These are phyloP conservation scores for Neomorphus geoffroyi DNA, from an alignment of 2,797 vertebrate genomes.

Conservation along the genomic window DNA sequence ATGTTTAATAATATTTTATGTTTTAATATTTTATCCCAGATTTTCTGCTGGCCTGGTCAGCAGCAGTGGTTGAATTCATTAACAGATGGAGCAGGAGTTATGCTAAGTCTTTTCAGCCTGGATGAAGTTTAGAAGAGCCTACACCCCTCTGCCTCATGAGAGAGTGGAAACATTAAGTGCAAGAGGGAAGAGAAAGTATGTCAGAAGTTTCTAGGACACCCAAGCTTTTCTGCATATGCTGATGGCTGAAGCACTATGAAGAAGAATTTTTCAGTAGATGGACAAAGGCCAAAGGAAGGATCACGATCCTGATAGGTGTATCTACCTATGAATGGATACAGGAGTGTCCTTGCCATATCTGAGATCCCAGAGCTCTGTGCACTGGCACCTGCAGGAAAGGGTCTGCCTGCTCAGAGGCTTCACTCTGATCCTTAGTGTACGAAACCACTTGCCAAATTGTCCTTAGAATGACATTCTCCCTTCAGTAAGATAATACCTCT, in stretches of 20 bases:
- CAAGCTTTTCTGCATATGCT: background rate
- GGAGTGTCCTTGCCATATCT: background rate
- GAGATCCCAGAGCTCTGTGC: background rate
- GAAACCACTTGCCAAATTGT: background rate
- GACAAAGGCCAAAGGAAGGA: background rate
- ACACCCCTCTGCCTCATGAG: background rate
- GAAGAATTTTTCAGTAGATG: background rate
- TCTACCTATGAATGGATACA: background rate
- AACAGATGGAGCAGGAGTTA: background rate
- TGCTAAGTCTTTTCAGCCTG: background rate
- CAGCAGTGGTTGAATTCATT: background rate
- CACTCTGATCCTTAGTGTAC: fast-evolving
- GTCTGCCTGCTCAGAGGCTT: background rate
- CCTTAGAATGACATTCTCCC: background rate
- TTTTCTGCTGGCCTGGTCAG: background rate
- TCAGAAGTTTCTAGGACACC: background rate
- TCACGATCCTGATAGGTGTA: background rate
- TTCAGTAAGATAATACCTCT: background rate
- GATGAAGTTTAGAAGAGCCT: background rate
- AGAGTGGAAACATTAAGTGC: background rate
- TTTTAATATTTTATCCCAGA: conserved; percentile 22
- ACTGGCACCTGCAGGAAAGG: background rate
- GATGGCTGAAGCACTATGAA: background rate
- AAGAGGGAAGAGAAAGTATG: background rate
- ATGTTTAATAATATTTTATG: too few relatives aligned